Conservation (phyloP, 2,113 vertebrate genomes). For the Colius striatus region DNA sequence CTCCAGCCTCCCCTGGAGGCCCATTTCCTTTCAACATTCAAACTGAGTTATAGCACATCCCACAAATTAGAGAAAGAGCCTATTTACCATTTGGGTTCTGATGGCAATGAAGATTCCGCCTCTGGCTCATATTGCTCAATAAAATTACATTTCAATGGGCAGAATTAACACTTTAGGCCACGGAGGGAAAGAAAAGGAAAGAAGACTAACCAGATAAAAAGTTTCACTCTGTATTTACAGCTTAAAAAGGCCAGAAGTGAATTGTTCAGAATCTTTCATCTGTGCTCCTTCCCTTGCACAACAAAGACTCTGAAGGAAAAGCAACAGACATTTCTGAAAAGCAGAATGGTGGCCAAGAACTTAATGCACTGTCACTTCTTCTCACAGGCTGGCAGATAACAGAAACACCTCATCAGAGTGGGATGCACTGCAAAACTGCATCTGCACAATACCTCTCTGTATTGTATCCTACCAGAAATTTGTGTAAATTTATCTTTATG, state of each 20-base stretch:
- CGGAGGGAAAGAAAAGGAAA: not conserved
- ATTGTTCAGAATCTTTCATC: not conserved
- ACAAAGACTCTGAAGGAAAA: not conserved
- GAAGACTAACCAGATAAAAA: not conserved
- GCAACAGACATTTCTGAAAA: not conserved
- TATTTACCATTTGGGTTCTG: constrained; percentile 55
- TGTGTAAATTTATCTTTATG: not conserved
- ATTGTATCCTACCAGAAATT: not conserved
- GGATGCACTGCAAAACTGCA: not conserved
- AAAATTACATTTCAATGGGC: constrained; percentile 38
- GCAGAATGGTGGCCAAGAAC: not conserved
- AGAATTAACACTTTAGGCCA: constrained; percentile 46
- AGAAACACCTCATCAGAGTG: not conserved
- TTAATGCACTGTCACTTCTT: fast-evolving
- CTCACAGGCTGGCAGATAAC: not conserved
- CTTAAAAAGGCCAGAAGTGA: not conserved
- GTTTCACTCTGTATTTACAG: not conserved
- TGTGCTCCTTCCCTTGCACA: not conserved
- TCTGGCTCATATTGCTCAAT: constrained; percentile 44
- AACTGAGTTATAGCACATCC: constrained; percentile 71
- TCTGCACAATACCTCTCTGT: not conserved
- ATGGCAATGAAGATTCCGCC: constrained; percentile 37
- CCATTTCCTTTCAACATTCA: constrained; percentile 70
- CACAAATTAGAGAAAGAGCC: constrained; percentile 61
- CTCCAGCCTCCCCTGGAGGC: constrained; percentile 63